These are phyloP conservation scores for Coecobrya sp. DNA, from an alignment of 2,888 invertebrate genomes.

Conservation along the genomic window DNA sequence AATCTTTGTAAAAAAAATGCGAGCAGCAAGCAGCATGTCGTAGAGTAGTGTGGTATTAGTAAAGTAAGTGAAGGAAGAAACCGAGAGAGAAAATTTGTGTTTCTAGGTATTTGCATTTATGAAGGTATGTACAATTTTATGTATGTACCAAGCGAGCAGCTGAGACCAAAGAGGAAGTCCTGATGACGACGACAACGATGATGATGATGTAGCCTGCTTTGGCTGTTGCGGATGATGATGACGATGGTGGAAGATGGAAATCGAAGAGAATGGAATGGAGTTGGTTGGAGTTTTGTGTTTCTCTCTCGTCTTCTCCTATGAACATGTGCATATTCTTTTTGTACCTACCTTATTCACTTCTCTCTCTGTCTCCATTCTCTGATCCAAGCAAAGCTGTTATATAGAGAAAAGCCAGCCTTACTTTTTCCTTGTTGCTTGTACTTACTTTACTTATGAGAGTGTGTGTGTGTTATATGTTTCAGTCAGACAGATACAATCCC, in stretches of 20 bases:
- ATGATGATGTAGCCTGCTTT: not conserved
- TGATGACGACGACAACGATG: not conserved
- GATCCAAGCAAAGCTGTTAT: not conserved
- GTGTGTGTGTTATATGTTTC: not conserved
- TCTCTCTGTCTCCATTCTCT: not conserved
- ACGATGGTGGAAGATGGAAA: conserved; percentile 68
- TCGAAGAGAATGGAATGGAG: conserved; percentile 77
- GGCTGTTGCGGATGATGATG: not conserved
- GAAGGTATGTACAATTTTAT: not conserved
- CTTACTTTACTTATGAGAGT: not conserved
- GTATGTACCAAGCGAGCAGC: conserved; percentile 10
- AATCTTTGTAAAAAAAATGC: not conserved
- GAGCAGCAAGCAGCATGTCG: too few species aligned
- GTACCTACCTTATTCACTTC: not conserved
- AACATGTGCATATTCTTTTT: not conserved
- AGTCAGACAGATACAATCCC: not conserved
- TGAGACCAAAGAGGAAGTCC: conserved; percentile 58
- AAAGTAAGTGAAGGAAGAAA: not conserved
- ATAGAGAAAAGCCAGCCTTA: not conserved
- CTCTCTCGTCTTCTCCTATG: not conserved
- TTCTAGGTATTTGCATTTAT: not conserved
- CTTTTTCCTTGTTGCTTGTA: not conserved
- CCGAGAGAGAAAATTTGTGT: not conserved
- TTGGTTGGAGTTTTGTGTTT: conserved; percentile 4
- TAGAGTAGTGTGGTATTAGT: too few species aligned